Evolutionary conservation across 2,888 invertebrate species (phyloP).

Genomic region (Stenodera caucasica): DNA sequence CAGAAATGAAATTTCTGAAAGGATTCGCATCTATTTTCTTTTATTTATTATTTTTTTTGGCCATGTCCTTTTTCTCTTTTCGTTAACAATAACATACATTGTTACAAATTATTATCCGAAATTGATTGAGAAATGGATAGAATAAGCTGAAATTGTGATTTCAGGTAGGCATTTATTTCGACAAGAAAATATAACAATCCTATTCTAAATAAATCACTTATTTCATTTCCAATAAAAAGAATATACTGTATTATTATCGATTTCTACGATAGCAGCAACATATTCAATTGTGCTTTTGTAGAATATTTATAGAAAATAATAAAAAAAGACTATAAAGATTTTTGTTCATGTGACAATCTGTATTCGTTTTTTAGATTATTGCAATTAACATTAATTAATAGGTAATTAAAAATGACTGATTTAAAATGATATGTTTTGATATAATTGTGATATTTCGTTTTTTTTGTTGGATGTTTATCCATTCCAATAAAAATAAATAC

Average conservation of each 20-base stretch:
- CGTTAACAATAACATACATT: not conserved
- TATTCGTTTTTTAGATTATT: too few relatives aligned
- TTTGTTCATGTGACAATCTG: too few relatives aligned
- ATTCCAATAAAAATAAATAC: not conserved
- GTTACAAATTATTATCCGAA: constrained; percentile 8
- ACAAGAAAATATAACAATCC: too few relatives aligned
- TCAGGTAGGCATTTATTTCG: not conserved
- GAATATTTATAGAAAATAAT: too few relatives aligned
- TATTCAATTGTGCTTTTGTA: not conserved
- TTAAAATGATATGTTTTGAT: constrained; percentile 18
- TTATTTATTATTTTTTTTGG: not conserved
- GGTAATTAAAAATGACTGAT: constrained; percentile 10
- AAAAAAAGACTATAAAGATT: too few relatives aligned
- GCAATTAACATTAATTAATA: too few relatives aligned
- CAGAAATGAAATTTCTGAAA: constrained; percentile 16
- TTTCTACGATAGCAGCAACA: not conserved
- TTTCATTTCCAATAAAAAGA: too few relatives aligned
- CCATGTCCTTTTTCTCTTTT: not conserved
- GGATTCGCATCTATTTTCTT: constrained; percentile 14
- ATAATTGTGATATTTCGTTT: constrained; percentile 24
- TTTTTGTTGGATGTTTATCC: not conserved
- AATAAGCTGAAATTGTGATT: not conserved
- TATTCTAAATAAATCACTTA: not conserved
- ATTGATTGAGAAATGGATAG: not conserved
- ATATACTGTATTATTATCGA: not conserved